Conservation (phyloP, 1,140 invertebrate genomes). For the Radopholus similis region DNA sequence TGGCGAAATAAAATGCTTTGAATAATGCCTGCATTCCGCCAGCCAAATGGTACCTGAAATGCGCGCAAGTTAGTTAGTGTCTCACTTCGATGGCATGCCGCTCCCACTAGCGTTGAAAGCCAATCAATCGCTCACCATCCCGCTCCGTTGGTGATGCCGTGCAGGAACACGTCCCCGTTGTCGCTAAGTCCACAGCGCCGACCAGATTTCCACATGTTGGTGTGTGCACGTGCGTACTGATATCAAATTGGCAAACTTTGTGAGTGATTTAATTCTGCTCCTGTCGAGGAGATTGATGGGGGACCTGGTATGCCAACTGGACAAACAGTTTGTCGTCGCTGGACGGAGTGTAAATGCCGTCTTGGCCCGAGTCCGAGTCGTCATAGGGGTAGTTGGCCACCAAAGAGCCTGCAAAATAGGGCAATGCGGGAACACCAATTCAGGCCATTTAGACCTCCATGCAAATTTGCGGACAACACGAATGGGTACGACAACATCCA, state of each 20-base stretch:
- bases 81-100: too few species aligned
- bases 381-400: slow-evolving; percentile 92
- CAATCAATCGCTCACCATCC: slow-evolving; percentile 66
- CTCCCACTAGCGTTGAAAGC: too few species aligned
- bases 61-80: neutral
- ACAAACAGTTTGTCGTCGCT: slow-evolving; percentile 80
- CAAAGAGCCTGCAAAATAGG: slow-evolving; percentile 68
- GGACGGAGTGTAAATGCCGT: slow-evolving; percentile 63
- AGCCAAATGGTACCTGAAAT: slow-evolving; percentile 47
- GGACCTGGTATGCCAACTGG: slow-evolving; percentile 73
- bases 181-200: slow-evolving; percentile 46
- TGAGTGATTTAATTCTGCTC: too few species aligned
- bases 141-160: slow-evolving; percentile 80
- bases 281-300: too few species aligned
- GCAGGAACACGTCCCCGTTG: slow-evolving; percentile 51
- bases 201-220: slow-evolving; percentile 59
- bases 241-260: too few species aligned
- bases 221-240: slow-evolving; percentile 69
- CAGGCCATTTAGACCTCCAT: slow-evolving; percentile 70
- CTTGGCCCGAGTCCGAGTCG: slow-evolving; percentile 66
- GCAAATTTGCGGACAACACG: slow-evolving; percentile 90
- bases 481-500: slow-evolving; percentile 83
- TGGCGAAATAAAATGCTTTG: neutral
- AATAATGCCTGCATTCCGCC: slow-evolving; percentile 82
- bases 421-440: neutral